A percentile compares a stretch with the other conserved stretches of the same genome.
phyloP scores from a whole-genome alignment of 2,113 vertebrate species.

The Neoarius graeffei region DNA sequence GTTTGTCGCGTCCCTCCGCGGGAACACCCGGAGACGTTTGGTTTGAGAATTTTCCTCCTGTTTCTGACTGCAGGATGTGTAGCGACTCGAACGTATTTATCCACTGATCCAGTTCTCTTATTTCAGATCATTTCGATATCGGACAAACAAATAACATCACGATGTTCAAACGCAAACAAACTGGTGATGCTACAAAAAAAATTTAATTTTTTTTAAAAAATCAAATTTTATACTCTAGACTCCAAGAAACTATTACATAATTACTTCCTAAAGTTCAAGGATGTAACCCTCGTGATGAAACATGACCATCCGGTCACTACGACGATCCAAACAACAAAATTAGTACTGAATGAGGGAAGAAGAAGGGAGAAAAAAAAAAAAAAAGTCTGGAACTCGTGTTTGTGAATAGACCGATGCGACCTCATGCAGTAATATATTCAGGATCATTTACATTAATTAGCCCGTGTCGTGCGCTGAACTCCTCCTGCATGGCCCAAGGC shows the following conservation, averaged over 20 bases:
- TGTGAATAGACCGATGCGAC: neutral
- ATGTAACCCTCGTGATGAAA: neutral
- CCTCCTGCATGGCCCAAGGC: neutral
- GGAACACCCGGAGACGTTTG: rapidly evolving
- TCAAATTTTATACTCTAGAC: too few species aligned
- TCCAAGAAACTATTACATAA: too few species aligned
- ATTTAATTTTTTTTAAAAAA: too few species aligned
- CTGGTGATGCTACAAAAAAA: too few species aligned
- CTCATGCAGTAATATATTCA: neutral
- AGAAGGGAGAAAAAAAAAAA: too few species aligned
- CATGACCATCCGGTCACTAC: neutral
- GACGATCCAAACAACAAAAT: neutral
- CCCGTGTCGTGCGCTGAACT: neutral
- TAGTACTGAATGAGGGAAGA: too few species aligned
- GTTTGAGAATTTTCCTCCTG: neutral
- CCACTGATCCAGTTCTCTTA: neutral
- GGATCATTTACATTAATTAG: neutral
- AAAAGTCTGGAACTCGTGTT: too few species aligned
- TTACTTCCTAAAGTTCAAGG: too few species aligned
- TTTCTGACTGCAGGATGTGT: neutral
- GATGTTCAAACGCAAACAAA: too few species aligned
- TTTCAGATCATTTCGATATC: too few species aligned
- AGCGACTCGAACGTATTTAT: neutral
- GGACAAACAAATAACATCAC: too few species aligned
- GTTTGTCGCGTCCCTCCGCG: neutral